Base-by-base conservation (phyloP, 2,888 invertebrate species). In the Hydraecia micacea region DNA sequence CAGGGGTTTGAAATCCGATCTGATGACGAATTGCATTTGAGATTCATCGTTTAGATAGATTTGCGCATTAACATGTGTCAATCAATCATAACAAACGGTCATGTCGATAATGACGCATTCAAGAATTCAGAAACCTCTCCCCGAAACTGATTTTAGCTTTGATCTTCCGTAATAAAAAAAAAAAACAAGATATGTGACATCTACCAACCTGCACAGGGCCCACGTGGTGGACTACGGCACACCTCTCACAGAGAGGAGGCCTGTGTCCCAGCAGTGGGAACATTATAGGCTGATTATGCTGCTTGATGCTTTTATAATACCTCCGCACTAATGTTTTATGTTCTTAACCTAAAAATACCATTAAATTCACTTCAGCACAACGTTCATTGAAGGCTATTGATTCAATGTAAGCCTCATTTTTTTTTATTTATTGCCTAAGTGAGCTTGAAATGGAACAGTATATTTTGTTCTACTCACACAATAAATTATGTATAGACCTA, bases 401-500 rank as follows among this genome's bases (percentile, higher is more conserved):
- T 77, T 77, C 62, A 39, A 71, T 66, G 52, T 69, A 71, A 73
- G 60, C 42, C 69, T 55, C 58, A 76, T 77, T 65, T 86, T 75
- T 86, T 75, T 73, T 82, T 74, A 81, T 81, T 77, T 78, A 52
- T 72, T 63, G 67, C 36, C 72, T 72, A 75, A 65, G 67, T 78
- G 73, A 67, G 73, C 6, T 75, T 68, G 77, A 80, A 86, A 84
- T 81, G 62, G 55, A 76, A 86, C 73, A 78, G 76, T 71, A 69
- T 85, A 83, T 78, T 78, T 79, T 73, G 60, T 86, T 83, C 46
- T 49, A 79, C 77, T 74, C 72, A 75, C n/a, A 58, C 76, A 77
- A 87, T 87, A 87, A 77, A 84, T 83, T 58, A 87, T 87, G 74
- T 78, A 85, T 76, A 71, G 65, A 72, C 36, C 67, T 63, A 52